Evolutionary conservation across 1,140 invertebrate genomes (phyloP).

Genomic region (Cyclargus thomasi): DNA sequence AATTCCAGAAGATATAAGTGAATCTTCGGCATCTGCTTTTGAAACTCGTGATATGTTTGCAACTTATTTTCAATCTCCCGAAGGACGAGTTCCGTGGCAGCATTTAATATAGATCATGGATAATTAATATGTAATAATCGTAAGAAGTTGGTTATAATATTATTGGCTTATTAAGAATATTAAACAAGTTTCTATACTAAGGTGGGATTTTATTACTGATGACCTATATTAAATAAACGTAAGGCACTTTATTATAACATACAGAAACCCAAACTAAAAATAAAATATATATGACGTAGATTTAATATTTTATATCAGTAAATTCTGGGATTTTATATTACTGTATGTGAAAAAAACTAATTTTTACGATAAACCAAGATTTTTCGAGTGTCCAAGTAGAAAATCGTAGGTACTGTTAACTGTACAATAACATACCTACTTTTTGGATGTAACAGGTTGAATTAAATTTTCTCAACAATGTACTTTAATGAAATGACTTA

Average conservation of each 20-base stretch:
- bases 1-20: slow-evolving; percentile 16
- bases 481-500: slow-evolving; percentile 8
- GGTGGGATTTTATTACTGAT: slow-evolving; percentile 13
- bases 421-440: slow-evolving; percentile 13
- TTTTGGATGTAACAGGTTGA: slow-evolving; percentile 5
- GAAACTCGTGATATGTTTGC: slow-evolving; percentile 23
- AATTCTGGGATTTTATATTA: slow-evolving; percentile 10
- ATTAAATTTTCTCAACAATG: not conserved
- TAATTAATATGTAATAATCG: slow-evolving; percentile 16
- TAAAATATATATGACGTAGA: slow-evolving; percentile 6
- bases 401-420: slow-evolving; percentile 9
- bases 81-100: slow-evolving; percentile 22
- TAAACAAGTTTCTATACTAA: slow-evolving; percentile 13
- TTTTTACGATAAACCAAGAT: not conserved
- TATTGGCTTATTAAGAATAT: slow-evolving; percentile 16
- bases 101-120: slow-evolving; percentile 11
- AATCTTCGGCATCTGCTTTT: slow-evolving; percentile 20
- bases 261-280: not conserved
- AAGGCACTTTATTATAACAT: slow-evolving; percentile 1
- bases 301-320: slow-evolving; percentile 2
- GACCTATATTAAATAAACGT: not conserved
- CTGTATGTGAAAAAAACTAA: slow-evolving; percentile 10
- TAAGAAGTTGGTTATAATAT: slow-evolving; percentile 14
- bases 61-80: slow-evolving; percentile 23
- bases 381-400: not conserved